These are phyloP conservation scores for Ypsolopha sequella DNA, from an alignment of 2,888 invertebrate genomes.

Conservation along the genomic window DNA sequence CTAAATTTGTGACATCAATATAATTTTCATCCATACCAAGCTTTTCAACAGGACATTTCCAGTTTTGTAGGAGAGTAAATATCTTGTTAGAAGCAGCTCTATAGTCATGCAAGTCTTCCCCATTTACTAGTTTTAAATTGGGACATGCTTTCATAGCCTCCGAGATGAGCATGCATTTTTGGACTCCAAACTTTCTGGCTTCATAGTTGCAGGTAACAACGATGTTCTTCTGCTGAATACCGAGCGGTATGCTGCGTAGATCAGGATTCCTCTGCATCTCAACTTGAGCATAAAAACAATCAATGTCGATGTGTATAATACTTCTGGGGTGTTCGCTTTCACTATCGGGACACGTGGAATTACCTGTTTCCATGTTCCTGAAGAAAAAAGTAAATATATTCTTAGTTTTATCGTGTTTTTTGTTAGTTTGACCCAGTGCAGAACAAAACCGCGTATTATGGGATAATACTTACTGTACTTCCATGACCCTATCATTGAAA, in stretches of 20 bases:
- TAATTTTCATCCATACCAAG: constrained; percentile 89
- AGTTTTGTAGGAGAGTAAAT: constrained; percentile 77
- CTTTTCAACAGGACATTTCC: constrained; percentile 81
- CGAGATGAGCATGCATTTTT: constrained; percentile 82
- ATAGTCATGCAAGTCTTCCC: constrained; percentile 87
- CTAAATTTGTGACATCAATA: constrained; percentile 81
- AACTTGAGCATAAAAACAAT: constrained; percentile 90
- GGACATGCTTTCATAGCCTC: constrained; percentile 83
- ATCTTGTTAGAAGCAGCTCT: constrained; percentile 83
- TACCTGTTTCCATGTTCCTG: constrained; percentile 64
- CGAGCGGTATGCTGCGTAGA: constrained; percentile 76
- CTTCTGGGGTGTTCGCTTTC: constrained; percentile 72
- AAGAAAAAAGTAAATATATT: constrained; percentile 16
- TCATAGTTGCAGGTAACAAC: constrained; percentile 89
- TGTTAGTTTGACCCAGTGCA: constrained; percentile 56
- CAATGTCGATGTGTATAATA: constrained; percentile 85
- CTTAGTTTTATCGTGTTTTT: constrained; percentile 46
- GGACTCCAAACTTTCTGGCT: constrained; percentile 80
- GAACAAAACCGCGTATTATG: constrained; percentile 18
- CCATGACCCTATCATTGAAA: constrained; percentile 49
- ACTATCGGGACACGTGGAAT: constrained; percentile 45
- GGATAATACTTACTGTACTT: constrained; percentile 48
- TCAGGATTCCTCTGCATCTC: constrained; percentile 82
- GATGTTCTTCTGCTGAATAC: constrained; percentile 86
- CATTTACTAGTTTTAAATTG: constrained; percentile 79